Conservation (phyloP, 2,797 vertebrate genomes). For the Apodemus agrarius region DNA sequence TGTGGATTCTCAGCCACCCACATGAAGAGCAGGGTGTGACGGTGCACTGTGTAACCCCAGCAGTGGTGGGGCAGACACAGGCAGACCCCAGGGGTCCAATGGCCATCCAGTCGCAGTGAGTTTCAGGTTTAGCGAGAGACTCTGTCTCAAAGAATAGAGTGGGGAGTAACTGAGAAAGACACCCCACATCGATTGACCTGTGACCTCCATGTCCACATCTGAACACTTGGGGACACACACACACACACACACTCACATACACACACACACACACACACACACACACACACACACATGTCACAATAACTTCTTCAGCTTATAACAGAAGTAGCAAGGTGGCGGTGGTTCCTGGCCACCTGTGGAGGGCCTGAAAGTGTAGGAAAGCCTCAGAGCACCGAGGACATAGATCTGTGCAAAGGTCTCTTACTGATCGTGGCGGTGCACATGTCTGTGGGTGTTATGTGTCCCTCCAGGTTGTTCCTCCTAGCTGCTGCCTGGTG, state of each 20-base stretch:
- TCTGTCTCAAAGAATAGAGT: background rate
- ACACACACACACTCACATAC: background rate
- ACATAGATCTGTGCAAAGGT: fast-evolving
- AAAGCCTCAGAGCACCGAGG: background rate
- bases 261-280: no score
- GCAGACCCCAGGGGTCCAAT: background rate
- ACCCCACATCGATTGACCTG: background rate
- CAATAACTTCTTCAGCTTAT: background rate
- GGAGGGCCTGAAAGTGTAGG: fast-evolving
- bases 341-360: background rate
- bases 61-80: background rate
- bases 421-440: fast-evolving
- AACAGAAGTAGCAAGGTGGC: background rate
- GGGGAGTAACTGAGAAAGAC: background rate
- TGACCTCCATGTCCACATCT: background rate
- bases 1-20: background rate
- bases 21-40: background rate
- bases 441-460: background rate
- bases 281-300: background rate
- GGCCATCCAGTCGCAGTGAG: background rate
- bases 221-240: background rate
- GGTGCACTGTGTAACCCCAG: background rate
- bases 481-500: background rate
- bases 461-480: background rate
- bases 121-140: background rate